Base-by-base conservation (phyloP, 1,140 invertebrate species). In the Pygmarrhopalites habei region DNA sequence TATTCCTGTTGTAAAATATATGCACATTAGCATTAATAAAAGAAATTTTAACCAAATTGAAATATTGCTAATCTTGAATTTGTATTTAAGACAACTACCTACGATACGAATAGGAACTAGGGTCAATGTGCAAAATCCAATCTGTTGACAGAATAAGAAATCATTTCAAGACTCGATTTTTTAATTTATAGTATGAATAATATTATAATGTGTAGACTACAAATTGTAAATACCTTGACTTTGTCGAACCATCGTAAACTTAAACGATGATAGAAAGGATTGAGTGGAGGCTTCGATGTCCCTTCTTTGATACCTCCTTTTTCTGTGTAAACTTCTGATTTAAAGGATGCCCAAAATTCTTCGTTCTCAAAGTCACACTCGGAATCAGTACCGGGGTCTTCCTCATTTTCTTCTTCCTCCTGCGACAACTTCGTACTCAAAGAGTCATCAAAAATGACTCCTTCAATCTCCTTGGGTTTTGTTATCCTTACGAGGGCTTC, bases 121-220 rank as follows among this genome's bases (percentile, higher is more conserved):
- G 30, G 86, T 81, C 30, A 91, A 82, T 4, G 88, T 89, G 69
- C 91, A 78, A 64, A 91, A 82, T 62, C 83, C 84, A 67, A 88
- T 86, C 89, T 92, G 82, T 2, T 85, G 84, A 69, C 73, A 77
- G 26, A 64, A 41, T 29, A 35, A 65, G 29, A 35, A 58, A 49
- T 28, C 21, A 55, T 23, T n/a, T n/a, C n/a, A n/a, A n/a, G n/a
- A n/a, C n/a, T n/a, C 7, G 26, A n/a, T 15, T 26, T 56, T 41
- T 10, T 43, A 7, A 64, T 64, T 29, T 26, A n/a, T 47, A n/a
- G n/a, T n/a, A n/a, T n/a, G n/a, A n/a, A n/a, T n/a, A n/a, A n/a
- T n/a, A n/a, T n/a, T n/a, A n/a, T n/a, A n/a, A n/a, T n/a, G n/a
- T n/a, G n/a, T n/a, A n/a, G n/a, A n/a, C n/a, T n/a, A n/a, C n/a